Base-by-base conservation (phyloP, 2,888 invertebrate species). In the Rhodophaea formosa region DNA sequence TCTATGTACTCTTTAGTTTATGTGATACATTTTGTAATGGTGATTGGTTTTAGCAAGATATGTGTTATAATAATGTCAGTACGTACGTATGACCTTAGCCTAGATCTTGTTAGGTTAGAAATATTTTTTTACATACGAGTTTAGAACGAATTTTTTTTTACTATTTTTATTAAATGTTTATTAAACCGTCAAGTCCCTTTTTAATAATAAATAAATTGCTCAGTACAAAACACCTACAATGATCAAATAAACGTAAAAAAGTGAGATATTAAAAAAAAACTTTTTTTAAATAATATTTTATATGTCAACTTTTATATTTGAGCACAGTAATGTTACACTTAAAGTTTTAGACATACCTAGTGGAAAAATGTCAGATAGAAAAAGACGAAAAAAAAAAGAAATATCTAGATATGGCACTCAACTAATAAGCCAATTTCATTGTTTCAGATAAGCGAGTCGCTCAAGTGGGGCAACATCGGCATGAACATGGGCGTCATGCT, bases 391-490 rank as follows among this genome's bases (percentile, higher is more conserved):
- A 42, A 10, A 23, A 1, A 39, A 53, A 10, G n/a, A n/a, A n/a
- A n/a, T n/a, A n/a, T n/a, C 5, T 32, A 8, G 10, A 32, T 3
- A 32, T 14, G 10, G 32, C 14, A 14, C 23, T 15, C 8, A 46
- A 17, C 46, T 35, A 47, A 39, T 47, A 60, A 8, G 35, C 15
- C 56, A 71, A 73, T 68, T 69, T 71, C 69, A 59, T 90, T 87
- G 91, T 93, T 93, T 49, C 91, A 94, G 94, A 93, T 94, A 85
- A 94, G 93, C 82, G 94, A 94, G 87, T 93, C 94, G 77, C 91
- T 94, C 66, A 94, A 93, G 85, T 94, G 94, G 94, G 94, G 94
- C 74, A 94, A 92, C 83, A 92, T 94, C 74, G 94, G 94, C 76
- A 93, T 94, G 92, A 94, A 93, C 77, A 93, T 94, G 83, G 94